These are phyloP conservation scores for Andricus quercusramuli DNA, from an alignment of 2,888 invertebrate species.

Conservation along the genomic window DNA sequence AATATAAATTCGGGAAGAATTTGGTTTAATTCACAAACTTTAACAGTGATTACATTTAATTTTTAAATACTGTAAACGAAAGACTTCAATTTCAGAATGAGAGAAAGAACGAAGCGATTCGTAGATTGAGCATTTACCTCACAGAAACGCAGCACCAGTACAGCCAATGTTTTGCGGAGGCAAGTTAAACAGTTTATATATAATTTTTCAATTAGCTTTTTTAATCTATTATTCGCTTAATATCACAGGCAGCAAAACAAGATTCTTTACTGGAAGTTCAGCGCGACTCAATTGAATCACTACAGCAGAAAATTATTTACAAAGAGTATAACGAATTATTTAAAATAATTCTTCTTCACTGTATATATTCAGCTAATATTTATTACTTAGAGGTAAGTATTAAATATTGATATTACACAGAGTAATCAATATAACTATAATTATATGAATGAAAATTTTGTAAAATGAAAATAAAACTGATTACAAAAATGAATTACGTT, in stretches of 20 bases:
- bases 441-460: background rate
- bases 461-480: background rate
- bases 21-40: conserved; percentile 4
- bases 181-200: conserved; percentile 50
- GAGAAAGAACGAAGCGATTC: conserved; percentile 66
- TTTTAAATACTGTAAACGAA: conserved; percentile 24
- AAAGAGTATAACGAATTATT: conserved; percentile 62
- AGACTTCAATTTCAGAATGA: conserved; percentile 64
- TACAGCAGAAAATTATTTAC: conserved; percentile 65
- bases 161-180: conserved; percentile 72
- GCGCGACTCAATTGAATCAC: conserved; percentile 65
- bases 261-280: conserved; percentile 69
- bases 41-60: background rate
- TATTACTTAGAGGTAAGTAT: conserved; percentile 68
- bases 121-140: conserved; percentile 62
- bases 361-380: conserved; percentile 68
- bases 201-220: conserved; percentile 28
- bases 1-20: conserved; percentile 45
- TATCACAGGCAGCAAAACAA: conserved; percentile 70
- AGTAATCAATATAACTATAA: background rate
- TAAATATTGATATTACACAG: conserved; percentile 35
- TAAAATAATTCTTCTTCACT: conserved; percentile 62
- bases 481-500: background rate
- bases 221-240: conserved; percentile 44
- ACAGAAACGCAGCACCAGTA: conserved; percentile 72